Base-by-base conservation (phyloP, 2,888 invertebrate genomes). In the Schrankia costaestrigalis region DNA sequence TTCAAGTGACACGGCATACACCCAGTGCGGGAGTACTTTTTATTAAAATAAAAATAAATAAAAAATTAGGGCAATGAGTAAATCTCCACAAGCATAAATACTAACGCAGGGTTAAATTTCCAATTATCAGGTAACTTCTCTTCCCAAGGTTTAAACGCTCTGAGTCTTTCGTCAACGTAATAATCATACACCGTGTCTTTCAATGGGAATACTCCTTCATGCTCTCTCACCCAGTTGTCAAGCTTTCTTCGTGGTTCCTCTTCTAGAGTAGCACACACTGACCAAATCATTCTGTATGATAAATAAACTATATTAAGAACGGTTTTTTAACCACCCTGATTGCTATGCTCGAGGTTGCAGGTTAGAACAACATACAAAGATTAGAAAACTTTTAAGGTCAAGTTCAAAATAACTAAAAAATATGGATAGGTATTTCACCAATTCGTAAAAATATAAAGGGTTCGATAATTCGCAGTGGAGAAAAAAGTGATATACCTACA, bases 161-260 rank as follows among this genome's bases (percentile, higher is more conserved):
- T 89, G 44, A 92, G 89, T 41, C 91, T 85, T 19, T 91, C 90
- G 62, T 97, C 95, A n/a, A 97, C 94, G 69, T 89, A 95, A 77
- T 97, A 97, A 73, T 97, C 97, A 73, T 95, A 97, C 5, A 97
- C 91, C 0, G 95, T 95, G 66, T 96, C 96, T 63, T 94, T 94
- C 25, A 96, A 89, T 0, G 97, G 97, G 81, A 95, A 96, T 3
- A 92, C 80, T 5, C 93, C 92, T 69, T 95, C 95, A 63, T 93
- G 90, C 76, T 95, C 94, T 23, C 95, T 90, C 31, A 95, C 90
- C 85, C 92, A 95, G 46, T 89, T 90, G 80, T 96, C 96, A 49
- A 97, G 89, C 72, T 92, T 93, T 24, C 89, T 88, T 1, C 96
- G 90, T 0, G 96, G 91, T 15, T 92, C 92, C 31, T 94, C 94